Conservation (phyloP, 1,140 invertebrate species). For the Linepithema humile region DNA sequence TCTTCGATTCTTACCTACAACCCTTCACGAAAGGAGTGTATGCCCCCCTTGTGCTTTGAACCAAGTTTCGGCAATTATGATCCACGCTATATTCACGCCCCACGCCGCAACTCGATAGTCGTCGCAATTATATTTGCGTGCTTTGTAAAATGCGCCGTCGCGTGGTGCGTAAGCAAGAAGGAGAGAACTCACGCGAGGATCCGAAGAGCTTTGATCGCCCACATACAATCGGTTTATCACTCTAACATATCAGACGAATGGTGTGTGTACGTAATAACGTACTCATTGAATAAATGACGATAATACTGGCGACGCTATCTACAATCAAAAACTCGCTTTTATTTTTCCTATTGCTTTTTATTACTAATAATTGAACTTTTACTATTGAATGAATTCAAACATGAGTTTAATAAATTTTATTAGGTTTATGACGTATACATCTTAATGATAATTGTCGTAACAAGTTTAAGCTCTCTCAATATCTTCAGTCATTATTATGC, state of each 20-base stretch:
- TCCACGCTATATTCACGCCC: constrained; percentile 54
- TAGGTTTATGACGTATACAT: neutral
- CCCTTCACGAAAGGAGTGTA: constrained; percentile 58
- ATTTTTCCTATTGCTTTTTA: neutral
- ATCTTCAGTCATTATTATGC: neutral
- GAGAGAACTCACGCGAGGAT: neutral
- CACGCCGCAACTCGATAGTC: constrained; percentile 49
- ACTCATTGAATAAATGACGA: neutral
- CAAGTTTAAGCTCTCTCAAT: too few relatives aligned
- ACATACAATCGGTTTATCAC: neutral
- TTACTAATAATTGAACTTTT: neutral
- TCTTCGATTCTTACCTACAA: constrained; percentile 44
- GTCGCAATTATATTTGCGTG: constrained; percentile 46
- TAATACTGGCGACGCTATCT: neutral
- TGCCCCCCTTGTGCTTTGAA: constrained; percentile 52
- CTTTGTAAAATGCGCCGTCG: neutral
- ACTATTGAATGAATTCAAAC: neutral
- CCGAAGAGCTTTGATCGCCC: neutral
- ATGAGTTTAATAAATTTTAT: neutral
- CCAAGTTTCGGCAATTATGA: constrained; percentile 71
- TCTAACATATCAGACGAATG: neutral
- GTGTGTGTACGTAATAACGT: neutral
- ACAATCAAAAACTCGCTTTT: neutral
- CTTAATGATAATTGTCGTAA: constrained; percentile 1
- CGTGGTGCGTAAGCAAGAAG: neutral